Conservation (phyloP, 2,888 invertebrate species). For the Ectemnius cavifrons region DNA sequence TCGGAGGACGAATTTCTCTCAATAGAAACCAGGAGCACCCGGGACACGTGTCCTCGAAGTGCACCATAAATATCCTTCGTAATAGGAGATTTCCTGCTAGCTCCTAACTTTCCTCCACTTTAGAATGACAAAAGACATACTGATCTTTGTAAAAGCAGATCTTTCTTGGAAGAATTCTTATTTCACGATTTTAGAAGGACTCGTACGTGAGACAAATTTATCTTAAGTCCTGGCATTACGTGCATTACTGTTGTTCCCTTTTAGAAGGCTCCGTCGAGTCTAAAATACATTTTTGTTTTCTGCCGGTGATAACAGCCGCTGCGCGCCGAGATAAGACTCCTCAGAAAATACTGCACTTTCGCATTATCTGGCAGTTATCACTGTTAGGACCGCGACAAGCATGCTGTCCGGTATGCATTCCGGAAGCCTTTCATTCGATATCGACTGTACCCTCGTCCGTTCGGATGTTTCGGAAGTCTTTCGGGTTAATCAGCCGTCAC, state of each 20-base stretch:
- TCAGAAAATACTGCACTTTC: slow-evolving; percentile 35
- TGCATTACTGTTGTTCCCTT: neutral
- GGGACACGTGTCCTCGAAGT: slow-evolving; percentile 53
- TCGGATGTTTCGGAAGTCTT: slow-evolving; percentile 27
- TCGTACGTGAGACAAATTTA: too few species aligned
- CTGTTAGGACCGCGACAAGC: neutral
- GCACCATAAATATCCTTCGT: slow-evolving; percentile 65
- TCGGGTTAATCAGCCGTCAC: slow-evolving; percentile 22
- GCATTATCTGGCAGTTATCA: slow-evolving; percentile 45
- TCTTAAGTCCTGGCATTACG: neutral
- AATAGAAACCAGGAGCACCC: slow-evolving; percentile 55
- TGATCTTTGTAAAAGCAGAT: slow-evolving; percentile 34
- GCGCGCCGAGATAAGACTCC: slow-evolving; percentile 29
- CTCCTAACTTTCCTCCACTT: slow-evolving; percentile 38
- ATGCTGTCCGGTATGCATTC: slow-evolving; percentile 23
- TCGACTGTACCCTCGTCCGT: slow-evolving; percentile 27
- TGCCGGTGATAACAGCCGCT: slow-evolving; percentile 30
- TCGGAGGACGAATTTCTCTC: slow-evolving; percentile 44
- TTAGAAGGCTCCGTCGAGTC: neutral
- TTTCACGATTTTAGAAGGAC: slow-evolving; percentile 22
- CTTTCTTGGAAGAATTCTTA: neutral
- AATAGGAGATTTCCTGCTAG: slow-evolving; percentile 68
- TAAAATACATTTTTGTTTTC: slow-evolving; percentile 32
- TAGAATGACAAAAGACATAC: slow-evolving; percentile 58
- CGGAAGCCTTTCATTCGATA: slow-evolving; percentile 26